Base-by-base conservation (phyloP, 2,888 invertebrate species). In the Spialia ferax region DNA sequence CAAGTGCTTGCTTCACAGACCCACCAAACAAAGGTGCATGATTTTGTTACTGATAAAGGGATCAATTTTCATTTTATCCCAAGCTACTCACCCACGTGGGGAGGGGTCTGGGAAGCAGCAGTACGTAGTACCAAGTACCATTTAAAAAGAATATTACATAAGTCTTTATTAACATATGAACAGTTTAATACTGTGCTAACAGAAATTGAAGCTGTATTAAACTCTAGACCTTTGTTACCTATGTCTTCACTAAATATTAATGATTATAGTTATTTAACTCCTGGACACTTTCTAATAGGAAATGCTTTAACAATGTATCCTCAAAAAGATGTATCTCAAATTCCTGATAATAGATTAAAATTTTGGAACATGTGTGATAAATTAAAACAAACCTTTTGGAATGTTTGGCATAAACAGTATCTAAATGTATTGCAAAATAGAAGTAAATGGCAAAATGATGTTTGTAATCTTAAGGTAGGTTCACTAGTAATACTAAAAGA, bases 81-180 rank as follows among this genome's bases (percentile, higher is more conserved):
- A 0, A 38, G 38, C 38, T 38, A 38, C 3, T 38, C 38, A 38
- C 38, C 38, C 13, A 38, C 38, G 0, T 38, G 38, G 38, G 38
- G 38, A 38, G 38, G 38, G 38, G 1, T 38, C n/a, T 38, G 38
- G 38, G 38, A 38, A 38, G 38, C 38, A 38, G 38, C 38, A 38
- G 38, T 38, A n/a, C 38, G 38, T n/a, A n/a, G n/a, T 38, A 38
- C 38, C n/a, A 38, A 38, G 38, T 38, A 38, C 38, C 38, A 38
- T 38, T 38, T 38, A 38, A 38, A 38, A 38, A 38, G 38, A 38
- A 38, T 38, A 2, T 38, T 38, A 38, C 13, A 38, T n/a, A 38
- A 38, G 5, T 2, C 38, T n/a, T 38, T 38, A n/a, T 38, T 38
- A 3, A 38, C 38, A 2, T 38, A 38, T 38, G 38, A 38, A 38